Base-by-base conservation (phyloP, 2,113 vertebrate genomes). In the Tragulus kanchil region DNA sequence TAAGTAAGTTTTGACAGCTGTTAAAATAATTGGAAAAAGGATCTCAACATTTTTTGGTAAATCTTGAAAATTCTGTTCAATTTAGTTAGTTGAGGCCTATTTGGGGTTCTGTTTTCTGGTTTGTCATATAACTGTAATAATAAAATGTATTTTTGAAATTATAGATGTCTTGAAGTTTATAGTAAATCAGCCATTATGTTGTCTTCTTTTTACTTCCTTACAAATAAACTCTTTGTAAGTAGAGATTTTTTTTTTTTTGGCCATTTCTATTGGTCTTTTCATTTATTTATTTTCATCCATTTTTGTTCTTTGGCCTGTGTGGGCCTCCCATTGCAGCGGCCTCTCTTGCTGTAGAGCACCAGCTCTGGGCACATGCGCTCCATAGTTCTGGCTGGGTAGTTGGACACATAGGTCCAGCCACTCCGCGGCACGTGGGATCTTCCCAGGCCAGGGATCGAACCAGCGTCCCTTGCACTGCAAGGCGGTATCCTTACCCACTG, bases 1-100 rank as follows among this genome's bases (percentile, higher is more conserved):
- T 97, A 82, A 73, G 25, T 84, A 91, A 88, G 77, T 94, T 95
- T 97, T 96, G 91, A 96, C 85, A 96, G 75, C 93, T 89, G 71
- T 97, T 97, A 90, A 96, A 97, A 95, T 96, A 84, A 65, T 93
- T 86, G 50, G 61, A 71, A 92, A 45, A 90, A 69, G 52, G 36
- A n/a, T 64, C 0, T 84, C 54, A 77, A 45, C 69, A 28, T 89
- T 97, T 97, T 97, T 97, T 92, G 65, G 79, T 86, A 94, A 90
- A 87, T 84, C 54, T 36, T 82, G 31, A 64, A 48, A 89, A 26
- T 42, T 94, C 93, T 89, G 67, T 97, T 96, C 77, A 84, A 75
- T 89, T 93, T 62, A 87, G 77, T 82, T 93, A 87, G 64, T 95
- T 93, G 12, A 94, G 31, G 13, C 50, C 61, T 19, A 56, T 71